Percentiles rank a stretch among this genome's conserved stretches.
Evolutionary conservation across 2,797 vertebrate genomes (phyloP).

Genomic region (Pempheris klunzingeri): DNA sequence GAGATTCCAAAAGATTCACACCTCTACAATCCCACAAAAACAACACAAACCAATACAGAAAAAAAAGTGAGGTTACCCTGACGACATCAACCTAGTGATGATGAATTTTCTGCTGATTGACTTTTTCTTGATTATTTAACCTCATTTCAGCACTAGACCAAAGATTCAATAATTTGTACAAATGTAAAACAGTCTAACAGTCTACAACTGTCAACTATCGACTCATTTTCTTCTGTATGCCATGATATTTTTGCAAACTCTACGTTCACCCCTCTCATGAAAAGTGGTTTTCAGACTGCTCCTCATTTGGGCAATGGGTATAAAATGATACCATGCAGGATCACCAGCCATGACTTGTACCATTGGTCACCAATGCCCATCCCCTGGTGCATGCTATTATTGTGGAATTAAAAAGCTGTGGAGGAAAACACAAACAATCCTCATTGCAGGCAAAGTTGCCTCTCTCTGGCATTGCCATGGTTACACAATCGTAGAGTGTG

Average conservation of each 20-base stretch:
- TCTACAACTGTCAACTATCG: no score
- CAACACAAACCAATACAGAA: background rate
- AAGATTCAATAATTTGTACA: background rate
- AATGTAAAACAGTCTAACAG: background rate
- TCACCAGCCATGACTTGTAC: slow-evolving; percentile 12
- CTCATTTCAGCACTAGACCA: no score
- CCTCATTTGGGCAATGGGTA: background rate
- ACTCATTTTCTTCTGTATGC: background rate
- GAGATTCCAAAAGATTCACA: no score
- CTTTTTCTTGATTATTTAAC: no score
- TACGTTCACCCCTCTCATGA: background rate
- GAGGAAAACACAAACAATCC: slow-evolving; percentile 5
- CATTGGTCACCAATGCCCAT: background rate
- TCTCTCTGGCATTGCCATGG: slow-evolving; percentile 36
- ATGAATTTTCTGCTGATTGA: no score
- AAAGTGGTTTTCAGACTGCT: background rate
- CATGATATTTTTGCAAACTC: background rate
- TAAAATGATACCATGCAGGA: no score
- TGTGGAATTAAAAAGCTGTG: slow-evolving; percentile 17
- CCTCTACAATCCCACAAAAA: no score
- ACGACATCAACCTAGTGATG: no score
- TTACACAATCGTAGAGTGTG: slow-evolving; percentile 14
- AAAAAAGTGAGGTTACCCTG: no score
- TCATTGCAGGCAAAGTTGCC: background rate
- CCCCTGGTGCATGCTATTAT: background rate